Percentiles rank a stretch among this genome's conserved stretches.
phyloP scores from a whole-genome alignment of 2,888 invertebrate species.

The Nipponacmea schrenckii region DNA sequence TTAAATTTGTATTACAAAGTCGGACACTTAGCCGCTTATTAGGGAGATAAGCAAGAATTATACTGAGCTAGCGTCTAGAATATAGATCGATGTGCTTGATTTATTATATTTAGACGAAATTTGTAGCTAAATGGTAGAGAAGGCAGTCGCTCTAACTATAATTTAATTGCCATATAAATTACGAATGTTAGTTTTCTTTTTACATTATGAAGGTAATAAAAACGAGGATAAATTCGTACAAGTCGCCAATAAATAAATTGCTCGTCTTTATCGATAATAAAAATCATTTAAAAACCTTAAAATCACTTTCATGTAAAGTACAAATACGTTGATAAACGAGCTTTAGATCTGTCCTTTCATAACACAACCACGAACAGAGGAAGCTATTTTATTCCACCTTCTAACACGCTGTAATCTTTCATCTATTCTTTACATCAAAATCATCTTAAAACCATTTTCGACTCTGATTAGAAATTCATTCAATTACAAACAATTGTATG shows the following conservation, averaged over 20 bases:
- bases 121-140: background rate
- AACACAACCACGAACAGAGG: background rate
- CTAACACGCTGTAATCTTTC: background rate
- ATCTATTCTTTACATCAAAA: background rate
- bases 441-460: background rate
- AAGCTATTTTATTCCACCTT: background rate
- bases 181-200: conserved; percentile 3
- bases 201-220: conserved; percentile 4
- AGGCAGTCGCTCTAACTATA: background rate
- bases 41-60: conserved; percentile 7
- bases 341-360: background rate
- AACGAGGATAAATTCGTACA: background rate
- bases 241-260: background rate
- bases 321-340: conserved; percentile 3
- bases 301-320: conserved; percentile 1
- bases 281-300: background rate
- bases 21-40: conserved; percentile 6
- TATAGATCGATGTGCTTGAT: background rate
- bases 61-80: background rate
- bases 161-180: conserved; percentile 7
- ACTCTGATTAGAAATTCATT: too few species aligned
- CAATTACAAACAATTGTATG: too few species aligned
- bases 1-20: background rate
- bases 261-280: conserved; percentile 8
- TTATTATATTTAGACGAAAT: conserved; percentile 4